phyloP scores from a whole-genome alignment of 2,797 vertebrate genomes.

The Pseudomugil tenellus region DNA sequence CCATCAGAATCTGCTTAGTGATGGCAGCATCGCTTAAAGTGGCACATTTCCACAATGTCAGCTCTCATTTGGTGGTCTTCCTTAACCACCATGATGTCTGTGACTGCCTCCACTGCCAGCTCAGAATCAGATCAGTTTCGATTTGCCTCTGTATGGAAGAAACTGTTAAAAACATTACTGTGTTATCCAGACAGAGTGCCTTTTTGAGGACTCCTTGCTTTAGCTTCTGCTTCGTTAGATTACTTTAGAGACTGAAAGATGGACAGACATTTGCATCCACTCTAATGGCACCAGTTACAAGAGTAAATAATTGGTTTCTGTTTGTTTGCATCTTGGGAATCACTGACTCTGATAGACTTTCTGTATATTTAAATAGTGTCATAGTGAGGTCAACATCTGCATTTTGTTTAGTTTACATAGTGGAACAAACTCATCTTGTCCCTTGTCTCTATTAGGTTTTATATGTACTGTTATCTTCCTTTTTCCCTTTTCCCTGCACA shows the following conservation, averaged over 20 bases:
- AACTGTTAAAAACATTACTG: conserved; percentile 28
- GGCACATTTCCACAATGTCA: neutral
- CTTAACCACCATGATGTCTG: neutral
- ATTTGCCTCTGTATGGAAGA: neutral
- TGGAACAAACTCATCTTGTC: conserved; percentile 66
- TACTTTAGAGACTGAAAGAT: conserved; percentile 12
- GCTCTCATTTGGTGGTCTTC: neutral
- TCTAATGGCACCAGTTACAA: conserved; percentile 21
- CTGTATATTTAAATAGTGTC: conserved; percentile 41
- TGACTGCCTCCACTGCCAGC: neutral
- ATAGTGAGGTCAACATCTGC: conserved; percentile 67
- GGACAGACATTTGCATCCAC: conserved; percentile 20
- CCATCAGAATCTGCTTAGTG: neutral
- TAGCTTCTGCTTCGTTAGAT: conserved; percentile 27
- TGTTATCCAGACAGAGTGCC: conserved; percentile 42
- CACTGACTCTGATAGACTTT: conserved; percentile 33
- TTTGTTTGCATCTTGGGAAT: conserved; percentile 49
- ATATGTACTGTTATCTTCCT: conserved; percentile 25
- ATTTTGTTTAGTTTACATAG: conserved; percentile 66
- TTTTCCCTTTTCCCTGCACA: conserved; percentile 39
- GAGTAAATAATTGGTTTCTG: conserved; percentile 16
- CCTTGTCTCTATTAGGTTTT: conserved; percentile 61
- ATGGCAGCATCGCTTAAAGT: neutral
- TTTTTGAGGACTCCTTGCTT: conserved; percentile 32
- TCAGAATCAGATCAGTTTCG: neutral